Evolutionary conservation across 2,888 invertebrate species (phyloP), one percentile per base, ranked within the genome.

Genomic region (Ennomos erosarius): DNA sequence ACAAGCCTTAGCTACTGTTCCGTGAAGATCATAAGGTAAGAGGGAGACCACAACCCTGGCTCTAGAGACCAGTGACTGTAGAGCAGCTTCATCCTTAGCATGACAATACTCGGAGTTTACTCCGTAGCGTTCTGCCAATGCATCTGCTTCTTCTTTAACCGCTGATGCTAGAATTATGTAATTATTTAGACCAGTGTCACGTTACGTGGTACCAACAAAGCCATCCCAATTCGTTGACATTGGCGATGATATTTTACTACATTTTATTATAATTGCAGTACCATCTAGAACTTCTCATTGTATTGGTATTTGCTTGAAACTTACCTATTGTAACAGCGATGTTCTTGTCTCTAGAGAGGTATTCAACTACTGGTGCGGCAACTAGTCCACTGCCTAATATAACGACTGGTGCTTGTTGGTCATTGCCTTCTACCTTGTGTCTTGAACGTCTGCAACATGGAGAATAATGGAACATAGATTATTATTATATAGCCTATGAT

Each of bases 301-400:
- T 26, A 6, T 26, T n/a, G n/a, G n/a, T n/a, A n/a, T n/a, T n/a
- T 45, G 34, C n/a, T 42, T 44, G 56, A 26, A 5, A 26, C 75
- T 73, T 82, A 94, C 97, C 97, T 3, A 99, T 94, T 8, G 96
- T 97, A 35, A 99, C 95, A n/a, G 95, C 94, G 16, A 98, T 93
- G 64, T 95, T 95, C 66, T 95, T 94, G 76, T 98, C 97, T 50
- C 97, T 93, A 55, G 97, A 94, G 34, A 99, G 93, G 90, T 99
- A 99, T 82, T 99, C 99, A 0, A 99, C 97, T 1, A 99, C 93
- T 0, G 99, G 99, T 0, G 97, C 96, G 0, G 98, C 96, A 0
- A 99, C 99, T 78, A 97, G 95, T 0, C 99, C 99, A 38, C 99
- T 98, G 0, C 99, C 99, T 10, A 99, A 93, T 2, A 99, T 96